Evolutionary conservation across 1,140 invertebrate species (phyloP).

Genomic region (Mercenaria mercenaria): DNA sequence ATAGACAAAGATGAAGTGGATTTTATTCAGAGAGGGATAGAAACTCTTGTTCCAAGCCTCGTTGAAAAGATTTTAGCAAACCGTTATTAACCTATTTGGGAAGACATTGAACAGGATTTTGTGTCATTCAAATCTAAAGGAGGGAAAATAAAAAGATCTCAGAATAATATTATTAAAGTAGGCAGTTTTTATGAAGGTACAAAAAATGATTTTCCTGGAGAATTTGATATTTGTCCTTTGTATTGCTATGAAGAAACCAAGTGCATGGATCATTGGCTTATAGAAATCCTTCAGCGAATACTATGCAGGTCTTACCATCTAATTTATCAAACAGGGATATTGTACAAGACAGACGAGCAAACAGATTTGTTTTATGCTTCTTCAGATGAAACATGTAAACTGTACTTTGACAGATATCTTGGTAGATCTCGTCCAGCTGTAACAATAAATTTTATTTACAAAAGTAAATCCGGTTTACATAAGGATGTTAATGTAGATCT

Average conservation of each 20-base stretch:
- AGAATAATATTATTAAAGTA: not conserved
- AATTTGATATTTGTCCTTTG: not conserved
- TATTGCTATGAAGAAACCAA: not conserved
- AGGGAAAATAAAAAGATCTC: not conserved
- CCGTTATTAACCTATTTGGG: not conserved
- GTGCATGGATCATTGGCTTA: not conserved
- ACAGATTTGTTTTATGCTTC: not conserved
- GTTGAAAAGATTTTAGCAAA: not conserved
- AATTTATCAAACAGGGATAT: too few species aligned
- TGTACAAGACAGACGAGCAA: not conserved
- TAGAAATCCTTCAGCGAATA: not conserved
- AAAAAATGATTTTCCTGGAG: not conserved
- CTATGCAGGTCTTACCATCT: not conserved
- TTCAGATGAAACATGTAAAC: not conserved
- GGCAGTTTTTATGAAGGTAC: not conserved
- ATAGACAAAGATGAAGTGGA: not conserved
- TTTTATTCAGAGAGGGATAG: not conserved
- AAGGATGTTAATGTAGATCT: not conserved
- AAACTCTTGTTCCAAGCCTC: not conserved
- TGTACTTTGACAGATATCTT: not conserved
- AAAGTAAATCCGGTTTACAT: not conserved
- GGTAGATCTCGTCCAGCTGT: not conserved
- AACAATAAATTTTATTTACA: not conserved
- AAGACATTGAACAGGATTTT: not conserved
- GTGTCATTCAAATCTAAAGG: too few species aligned